Percentiles rank a stretch among this genome's conserved stretches.
Evolutionary conservation across 2,888 invertebrate species (phyloP).

Genomic region (Cataglyphis rosenhaueri): DNA sequence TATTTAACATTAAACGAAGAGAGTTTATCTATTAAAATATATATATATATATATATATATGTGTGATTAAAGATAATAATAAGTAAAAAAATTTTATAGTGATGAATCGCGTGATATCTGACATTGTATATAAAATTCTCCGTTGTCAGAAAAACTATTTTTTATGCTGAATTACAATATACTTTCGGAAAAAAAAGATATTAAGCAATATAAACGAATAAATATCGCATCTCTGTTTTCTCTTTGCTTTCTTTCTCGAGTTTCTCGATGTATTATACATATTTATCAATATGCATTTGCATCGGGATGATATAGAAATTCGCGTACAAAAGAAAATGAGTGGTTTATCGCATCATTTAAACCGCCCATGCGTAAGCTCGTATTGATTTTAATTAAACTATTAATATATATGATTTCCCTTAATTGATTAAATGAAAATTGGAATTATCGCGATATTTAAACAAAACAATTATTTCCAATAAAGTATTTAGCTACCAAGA

Average conservation of each 20-base stretch:
- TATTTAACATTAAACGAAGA: background rate
- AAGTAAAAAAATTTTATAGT: background rate
- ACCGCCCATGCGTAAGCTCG: slow-evolving; percentile 30
- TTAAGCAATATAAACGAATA: background rate
- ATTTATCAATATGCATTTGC: slow-evolving; percentile 48
- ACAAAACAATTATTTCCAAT: background rate
- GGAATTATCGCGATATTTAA: slow-evolving; percentile 29
- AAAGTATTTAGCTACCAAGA: background rate
- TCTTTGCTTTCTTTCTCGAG: background rate
- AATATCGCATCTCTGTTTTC: slow-evolving; percentile 17
- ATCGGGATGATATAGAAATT: slow-evolving; percentile 29
- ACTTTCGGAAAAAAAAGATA: background rate
- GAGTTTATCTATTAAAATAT: slow-evolving; percentile 1
- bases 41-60: background rate
- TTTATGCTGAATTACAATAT: background rate
- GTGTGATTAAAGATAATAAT: background rate
- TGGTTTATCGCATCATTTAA: slow-evolving; percentile 33
- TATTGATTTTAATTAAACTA: slow-evolving; percentile 56
- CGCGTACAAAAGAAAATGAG: slow-evolving; percentile 44
- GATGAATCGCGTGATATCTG: background rate
- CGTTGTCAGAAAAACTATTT: background rate
- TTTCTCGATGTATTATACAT: slow-evolving; percentile 17
- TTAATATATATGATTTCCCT: slow-evolving; percentile 46
- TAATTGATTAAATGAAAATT: slow-evolving; percentile 43
- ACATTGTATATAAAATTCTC: background rate